Evolutionary conservation across 2,888 invertebrate genomes (phyloP).

Genomic region (Cremastobaeus sp.): DNA sequence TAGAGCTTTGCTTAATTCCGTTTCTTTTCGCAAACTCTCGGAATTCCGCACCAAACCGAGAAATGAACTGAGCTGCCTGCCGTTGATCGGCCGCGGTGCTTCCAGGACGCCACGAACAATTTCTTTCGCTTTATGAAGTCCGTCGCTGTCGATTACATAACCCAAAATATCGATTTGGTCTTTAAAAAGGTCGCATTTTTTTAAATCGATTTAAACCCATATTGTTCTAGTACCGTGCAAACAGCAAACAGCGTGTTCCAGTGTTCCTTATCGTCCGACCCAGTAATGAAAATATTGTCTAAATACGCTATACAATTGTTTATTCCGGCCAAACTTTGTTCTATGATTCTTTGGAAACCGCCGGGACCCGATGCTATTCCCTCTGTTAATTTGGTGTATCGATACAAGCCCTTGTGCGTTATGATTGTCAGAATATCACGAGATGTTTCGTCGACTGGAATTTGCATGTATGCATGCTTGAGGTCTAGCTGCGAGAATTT

Average conservation of each 20-base stretch:
- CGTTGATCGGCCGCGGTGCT: too few relatives aligned
- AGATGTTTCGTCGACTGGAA: conserved; percentile 66
- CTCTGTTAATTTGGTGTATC: conserved; percentile 64
- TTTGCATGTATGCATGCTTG: conserved; percentile 70
- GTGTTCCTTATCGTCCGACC: too few relatives aligned
- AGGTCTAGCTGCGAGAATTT: conserved; percentile 67
- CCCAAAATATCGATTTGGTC: conserved; percentile 5
- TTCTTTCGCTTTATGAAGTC: conserved; percentile 22
- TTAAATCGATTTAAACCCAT: background rate
- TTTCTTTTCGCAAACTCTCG: background rate
- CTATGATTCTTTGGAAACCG: conserved; percentile 68
- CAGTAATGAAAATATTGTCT: too few relatives aligned
- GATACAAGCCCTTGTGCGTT: conserved; percentile 71
- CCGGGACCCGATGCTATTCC: conserved; percentile 63
- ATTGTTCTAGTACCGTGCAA: background rate
- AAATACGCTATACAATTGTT: conserved; percentile 67
- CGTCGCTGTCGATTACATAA: conserved; percentile 6
- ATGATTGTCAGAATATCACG: conserved; percentile 65
- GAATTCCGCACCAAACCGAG: conserved; percentile 7
- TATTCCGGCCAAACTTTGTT: conserved; percentile 67
- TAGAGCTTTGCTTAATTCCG: conserved; percentile 18
- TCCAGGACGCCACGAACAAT: conserved; percentile 6
- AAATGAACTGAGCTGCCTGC: conserved; percentile 1
- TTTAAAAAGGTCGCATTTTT: conserved; percentile 28
- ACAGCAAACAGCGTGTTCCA: conserved; percentile 51